Evolutionary conservation across 2,888 invertebrate genomes (phyloP).

Genomic region (Megastigmus dorsalis): DNA sequence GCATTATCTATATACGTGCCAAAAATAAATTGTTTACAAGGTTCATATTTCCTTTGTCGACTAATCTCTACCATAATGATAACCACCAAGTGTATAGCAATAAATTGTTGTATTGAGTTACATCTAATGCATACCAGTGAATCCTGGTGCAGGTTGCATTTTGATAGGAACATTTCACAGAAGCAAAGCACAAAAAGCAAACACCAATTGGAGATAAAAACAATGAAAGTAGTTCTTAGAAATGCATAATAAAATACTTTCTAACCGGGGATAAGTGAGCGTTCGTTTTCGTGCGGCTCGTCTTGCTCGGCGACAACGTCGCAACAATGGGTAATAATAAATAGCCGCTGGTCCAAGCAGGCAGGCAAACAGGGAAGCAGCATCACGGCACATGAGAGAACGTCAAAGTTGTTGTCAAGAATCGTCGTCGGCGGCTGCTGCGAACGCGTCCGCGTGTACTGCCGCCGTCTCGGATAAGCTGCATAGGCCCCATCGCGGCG

Average conservation of each 20-base stretch:
- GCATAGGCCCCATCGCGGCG: not conserved
- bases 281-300: not conserved
- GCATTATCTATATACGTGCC: not conserved
- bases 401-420: not conserved
- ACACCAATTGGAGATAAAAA: no score
- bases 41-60: not conserved
- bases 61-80: not conserved
- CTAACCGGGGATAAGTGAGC: slow-evolving; percentile 26
- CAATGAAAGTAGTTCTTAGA: no score
- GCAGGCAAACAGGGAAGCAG: slow-evolving; percentile 54
- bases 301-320: slow-evolving; percentile 21
- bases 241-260: not conserved
- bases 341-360: slow-evolving; percentile 55
- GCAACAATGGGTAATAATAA: slow-evolving; percentile 36
- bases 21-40: slow-evolving; percentile 12
- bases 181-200: no score
- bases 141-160: no score
- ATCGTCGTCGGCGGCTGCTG: not conserved
- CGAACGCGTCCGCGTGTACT: slow-evolving; percentile 11
- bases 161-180: no score
- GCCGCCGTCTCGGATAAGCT: not conserved
- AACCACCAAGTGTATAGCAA: no score
- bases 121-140: no score
- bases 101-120: no score
- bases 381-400: slow-evolving; percentile 57